Percentiles rank a stretch among this genome's conserved stretches.
phyloP scores from a whole-genome alignment of 2,113 vertebrate species.

The Neodontobutis hainanensis region DNA sequence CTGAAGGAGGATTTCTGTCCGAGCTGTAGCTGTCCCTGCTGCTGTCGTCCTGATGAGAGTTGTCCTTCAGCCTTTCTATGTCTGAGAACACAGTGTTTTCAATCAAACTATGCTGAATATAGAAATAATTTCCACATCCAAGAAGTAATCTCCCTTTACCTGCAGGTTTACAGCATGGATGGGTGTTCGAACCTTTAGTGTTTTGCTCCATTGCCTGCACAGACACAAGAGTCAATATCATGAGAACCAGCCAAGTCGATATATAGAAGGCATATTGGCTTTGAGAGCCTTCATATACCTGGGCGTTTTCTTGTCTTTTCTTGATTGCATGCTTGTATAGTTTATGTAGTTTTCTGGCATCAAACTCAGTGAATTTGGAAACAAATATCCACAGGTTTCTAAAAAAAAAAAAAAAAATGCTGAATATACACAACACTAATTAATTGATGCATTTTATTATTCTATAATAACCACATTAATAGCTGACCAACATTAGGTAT shows the following conservation, averaged over 20 bases:
- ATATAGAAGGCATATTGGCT: background rate
- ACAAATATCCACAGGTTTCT: slow-evolving; percentile 99
- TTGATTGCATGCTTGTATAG: slow-evolving; percentile 98
- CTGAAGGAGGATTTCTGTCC: slow-evolving; percentile 86
- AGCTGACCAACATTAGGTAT: background rate
- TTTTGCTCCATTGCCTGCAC: slow-evolving; percentile 90
- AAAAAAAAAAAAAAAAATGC: slow-evolving; percentile 52
- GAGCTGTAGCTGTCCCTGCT: slow-evolving; percentile 98
- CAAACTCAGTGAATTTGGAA: slow-evolving; percentile 98
- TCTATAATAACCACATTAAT: background rate
- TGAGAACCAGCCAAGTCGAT: background rate
- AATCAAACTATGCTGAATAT: background rate
- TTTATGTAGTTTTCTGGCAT: slow-evolving; percentile 96
- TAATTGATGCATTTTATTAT: too few species aligned
- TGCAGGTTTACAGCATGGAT: slow-evolving; percentile 84
- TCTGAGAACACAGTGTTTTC: slow-evolving; percentile 73
- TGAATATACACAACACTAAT: background rate
- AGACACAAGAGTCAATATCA: slow-evolving; percentile 40
- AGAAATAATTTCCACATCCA: background rate
- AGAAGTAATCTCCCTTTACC: slow-evolving; percentile 74
- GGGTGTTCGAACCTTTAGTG: slow-evolving; percentile 81
- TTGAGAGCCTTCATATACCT: slow-evolving; percentile 75
- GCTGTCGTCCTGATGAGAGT: slow-evolving; percentile 92
- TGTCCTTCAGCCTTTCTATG: slow-evolving; percentile 90
- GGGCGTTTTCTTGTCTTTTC: slow-evolving; percentile 92